Base-by-base conservation (phyloP, 2,888 invertebrate genomes). In the Synergus itoensis region DNA sequence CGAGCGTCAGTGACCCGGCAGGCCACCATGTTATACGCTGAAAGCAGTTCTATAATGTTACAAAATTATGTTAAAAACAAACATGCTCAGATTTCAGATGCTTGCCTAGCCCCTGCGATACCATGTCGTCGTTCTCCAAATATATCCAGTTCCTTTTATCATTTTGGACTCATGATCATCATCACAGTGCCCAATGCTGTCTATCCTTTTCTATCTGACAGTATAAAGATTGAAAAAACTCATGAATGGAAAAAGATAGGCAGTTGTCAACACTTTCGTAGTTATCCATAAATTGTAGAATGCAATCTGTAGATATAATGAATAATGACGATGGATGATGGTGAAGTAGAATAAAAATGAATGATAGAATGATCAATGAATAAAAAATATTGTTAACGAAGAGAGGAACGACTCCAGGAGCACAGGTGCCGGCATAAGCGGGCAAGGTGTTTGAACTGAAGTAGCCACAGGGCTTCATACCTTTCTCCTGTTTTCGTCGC, bases 21-120 rank as follows among this genome's bases (percentile, higher is more conserved):
- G 93, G 98, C 97, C 95, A 98, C 98, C 98, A 98, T 98, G 95
- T 98, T 98, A 95, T 98, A 98, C 94, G 98, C 98, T 98, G 96
- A 93, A 97, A 96, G 93, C 95, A 92, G 91, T 92, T 92, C 92
- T 92, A 91, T 81, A 92, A 92, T 90, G 88, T 90, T 89, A 91
- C 86, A 90, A 91, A 88, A 90, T 84, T 86, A 83, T 87, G 86
- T 91, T 91, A 90, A 89, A 81, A 36, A 83, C 63, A 77, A 82
- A 84, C 75, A 69, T 79, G 79, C 84, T 84, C 85, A 81, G 79
- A 76, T 84, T 81, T 83, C 86, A 83, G 86, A 83, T 84, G 87
- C 86, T 85, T 85, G 89, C 86, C 84, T 81, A 79, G 82, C 85
- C 79, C 84, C 88, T 88, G 88, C 86, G 85, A 84, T 86, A 78